phyloP scores from a whole-genome alignment of 2,888 invertebrate species.

The Lumbricus terrestris region DNA sequence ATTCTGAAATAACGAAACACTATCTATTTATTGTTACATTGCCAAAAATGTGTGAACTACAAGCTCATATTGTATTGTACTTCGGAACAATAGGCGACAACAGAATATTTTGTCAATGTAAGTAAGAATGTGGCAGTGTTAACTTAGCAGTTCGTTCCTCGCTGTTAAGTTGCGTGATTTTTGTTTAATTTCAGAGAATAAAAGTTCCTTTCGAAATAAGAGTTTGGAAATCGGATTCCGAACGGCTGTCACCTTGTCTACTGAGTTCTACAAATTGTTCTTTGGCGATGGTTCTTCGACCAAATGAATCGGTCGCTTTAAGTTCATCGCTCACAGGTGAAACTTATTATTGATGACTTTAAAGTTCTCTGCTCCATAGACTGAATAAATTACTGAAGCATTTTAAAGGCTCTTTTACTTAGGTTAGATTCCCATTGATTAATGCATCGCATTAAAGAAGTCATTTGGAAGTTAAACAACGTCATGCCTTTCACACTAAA shows the following conservation, averaged over 20 bases:
- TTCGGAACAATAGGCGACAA: too few species aligned
- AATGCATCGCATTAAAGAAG: too few species aligned
- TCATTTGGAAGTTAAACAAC: too few species aligned
- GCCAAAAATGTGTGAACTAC: background rate
- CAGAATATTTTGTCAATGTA: background rate
- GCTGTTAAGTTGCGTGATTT: background rate
- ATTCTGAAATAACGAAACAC: background rate
- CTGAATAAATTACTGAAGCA: background rate
- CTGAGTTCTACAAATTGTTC: background rate
- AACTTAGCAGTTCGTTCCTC: background rate
- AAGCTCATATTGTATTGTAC: too few species aligned
- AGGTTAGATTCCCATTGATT: too few species aligned
- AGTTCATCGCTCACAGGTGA: conserved; percentile 12
- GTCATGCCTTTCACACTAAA: too few species aligned
- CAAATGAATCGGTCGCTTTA: background rate
- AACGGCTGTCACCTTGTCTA: background rate
- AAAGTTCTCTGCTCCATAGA: too few species aligned
- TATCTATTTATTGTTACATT: background rate
- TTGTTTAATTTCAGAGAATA: background rate
- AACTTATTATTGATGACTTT: too few species aligned
- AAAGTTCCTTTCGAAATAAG: background rate
- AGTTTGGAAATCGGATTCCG: background rate
- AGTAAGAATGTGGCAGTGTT: background rate
- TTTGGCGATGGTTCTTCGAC: background rate
- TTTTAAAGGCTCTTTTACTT: background rate